Evolutionary conservation across 2,797 vertebrate species (phyloP).

Genomic region (Hydrophis major): DNA sequence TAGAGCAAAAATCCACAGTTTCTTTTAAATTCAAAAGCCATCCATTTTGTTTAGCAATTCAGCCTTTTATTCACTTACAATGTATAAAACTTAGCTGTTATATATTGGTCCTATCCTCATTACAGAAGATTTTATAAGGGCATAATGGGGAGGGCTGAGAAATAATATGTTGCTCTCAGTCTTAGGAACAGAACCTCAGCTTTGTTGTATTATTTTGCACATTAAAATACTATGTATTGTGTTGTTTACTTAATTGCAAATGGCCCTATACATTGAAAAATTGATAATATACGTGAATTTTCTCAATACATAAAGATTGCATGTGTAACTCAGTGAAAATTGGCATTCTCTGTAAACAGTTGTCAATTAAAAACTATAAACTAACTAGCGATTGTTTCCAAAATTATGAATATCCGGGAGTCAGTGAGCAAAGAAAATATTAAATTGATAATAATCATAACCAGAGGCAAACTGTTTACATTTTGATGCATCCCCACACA

Average conservation of each 20-base stretch:
- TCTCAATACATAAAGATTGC: neutral
- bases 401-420: neutral
- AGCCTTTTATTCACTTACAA: neutral
- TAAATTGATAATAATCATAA: neutral
- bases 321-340: neutral
- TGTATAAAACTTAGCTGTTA: neutral
- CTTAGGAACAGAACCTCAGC: neutral
- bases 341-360: neutral
- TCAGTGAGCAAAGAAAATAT: neutral
- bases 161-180: neutral
- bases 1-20: neutral
- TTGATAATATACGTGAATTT: neutral
- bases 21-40: neutral
- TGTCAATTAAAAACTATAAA: neutral
- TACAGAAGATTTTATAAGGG: neutral
- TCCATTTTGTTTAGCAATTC: neutral
- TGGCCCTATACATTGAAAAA: neutral
- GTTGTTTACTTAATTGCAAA: neutral
- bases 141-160: neutral
- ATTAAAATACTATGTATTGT: neutral
- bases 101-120: neutral
- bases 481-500: neutral
- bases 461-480: neutral
- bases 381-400: neutral
- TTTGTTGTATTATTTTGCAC: neutral